phyloP scores from a whole-genome alignment of 2,888 invertebrate genomes.

The Stenodema calcarata region DNA sequence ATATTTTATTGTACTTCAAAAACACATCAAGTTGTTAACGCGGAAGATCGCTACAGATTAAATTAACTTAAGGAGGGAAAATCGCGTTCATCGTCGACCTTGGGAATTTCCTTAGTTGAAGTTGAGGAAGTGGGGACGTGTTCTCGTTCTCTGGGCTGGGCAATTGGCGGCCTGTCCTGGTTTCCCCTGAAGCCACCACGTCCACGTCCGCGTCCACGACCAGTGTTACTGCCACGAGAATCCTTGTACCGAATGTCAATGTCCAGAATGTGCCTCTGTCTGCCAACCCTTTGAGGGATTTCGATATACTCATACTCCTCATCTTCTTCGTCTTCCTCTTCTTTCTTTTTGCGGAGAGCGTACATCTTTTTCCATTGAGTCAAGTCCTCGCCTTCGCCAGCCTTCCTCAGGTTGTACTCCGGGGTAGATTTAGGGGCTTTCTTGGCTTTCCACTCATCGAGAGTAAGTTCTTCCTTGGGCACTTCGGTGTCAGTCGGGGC shows the following conservation, averaged over 20 bases:
- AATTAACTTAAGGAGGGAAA: conserved; percentile 78
- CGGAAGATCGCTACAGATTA: background rate
- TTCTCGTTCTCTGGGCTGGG: background rate
- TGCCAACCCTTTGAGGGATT: conserved; percentile 50
- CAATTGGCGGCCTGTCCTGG: background rate
- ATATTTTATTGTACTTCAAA: conserved; percentile 18
- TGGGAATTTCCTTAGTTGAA: conserved; percentile 69
- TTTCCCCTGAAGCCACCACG: conserved; percentile 33
- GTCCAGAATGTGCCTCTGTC: conserved; percentile 55
- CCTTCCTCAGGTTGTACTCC: conserved; percentile 88
- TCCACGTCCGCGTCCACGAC: conserved; percentile 40
- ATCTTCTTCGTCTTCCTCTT: conserved; percentile 61
- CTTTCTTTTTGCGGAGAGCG: conserved; percentile 72
- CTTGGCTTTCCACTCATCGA: conserved; percentile 93
- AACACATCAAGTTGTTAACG: conserved; percentile 28
- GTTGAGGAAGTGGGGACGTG: background rate
- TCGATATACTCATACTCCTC: conserved; percentile 46
- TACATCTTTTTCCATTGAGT: conserved; percentile 93
- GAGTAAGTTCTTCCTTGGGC: conserved; percentile 74
- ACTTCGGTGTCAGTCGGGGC: conserved; percentile 23
- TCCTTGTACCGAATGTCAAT: conserved; percentile 56
- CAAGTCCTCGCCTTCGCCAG: conserved; percentile 91
- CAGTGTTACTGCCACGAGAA: conserved; percentile 13
- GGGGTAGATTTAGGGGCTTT: conserved; percentile 69
- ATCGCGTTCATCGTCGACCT: conserved; percentile 93